phyloP scores from a whole-genome alignment of 1,140 invertebrate genomes.

The Atta colombica region DNA sequence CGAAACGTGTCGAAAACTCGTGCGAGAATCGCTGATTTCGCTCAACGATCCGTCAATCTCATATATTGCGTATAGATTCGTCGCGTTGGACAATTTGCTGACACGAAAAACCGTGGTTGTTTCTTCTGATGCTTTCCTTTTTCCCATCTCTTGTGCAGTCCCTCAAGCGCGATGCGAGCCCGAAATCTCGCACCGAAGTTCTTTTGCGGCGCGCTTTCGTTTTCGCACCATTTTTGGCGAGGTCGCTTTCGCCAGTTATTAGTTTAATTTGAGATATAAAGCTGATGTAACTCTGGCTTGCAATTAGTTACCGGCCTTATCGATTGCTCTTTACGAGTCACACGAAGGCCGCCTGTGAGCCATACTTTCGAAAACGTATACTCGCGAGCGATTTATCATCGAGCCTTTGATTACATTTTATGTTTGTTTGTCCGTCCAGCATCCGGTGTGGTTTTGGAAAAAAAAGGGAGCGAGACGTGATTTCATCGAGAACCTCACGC shows the following conservation, averaged over 20 bases:
- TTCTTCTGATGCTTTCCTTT: slow-evolving; percentile 37
- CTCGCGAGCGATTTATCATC: slow-evolving; percentile 61
- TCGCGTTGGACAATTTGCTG: neutral
- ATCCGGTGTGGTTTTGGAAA: slow-evolving; percentile 30
- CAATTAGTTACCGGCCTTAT: slow-evolving; percentile 78
- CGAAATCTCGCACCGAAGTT: slow-evolving; percentile 62
- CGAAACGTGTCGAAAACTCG: neutral
- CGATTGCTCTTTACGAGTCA: slow-evolving; percentile 75
- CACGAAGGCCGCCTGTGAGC: slow-evolving; percentile 66
- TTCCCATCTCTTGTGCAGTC: neutral
- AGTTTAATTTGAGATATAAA: slow-evolving; percentile 80
- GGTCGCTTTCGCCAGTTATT: slow-evolving; percentile 82
- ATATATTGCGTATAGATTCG: slow-evolving; percentile 19
- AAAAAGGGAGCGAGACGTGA: neutral
- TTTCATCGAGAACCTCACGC: neutral
- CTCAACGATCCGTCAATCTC: slow-evolving; percentile 45
- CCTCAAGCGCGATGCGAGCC: slow-evolving; percentile 43
- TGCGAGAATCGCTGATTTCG: slow-evolving; percentile 47
- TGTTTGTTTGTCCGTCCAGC: slow-evolving; percentile 11
- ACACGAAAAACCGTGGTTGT: neutral
- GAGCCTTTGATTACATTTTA: slow-evolving; percentile 12
- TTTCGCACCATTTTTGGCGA: slow-evolving; percentile 82
- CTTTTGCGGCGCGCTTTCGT: slow-evolving; percentile 78
- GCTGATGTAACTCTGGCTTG: slow-evolving; percentile 72
- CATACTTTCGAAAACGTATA: slow-evolving; percentile 47